Percentiles rank a stretch among this genome's conserved stretches.
Evolutionary conservation across 2,888 invertebrate genomes (phyloP).

Genomic region (Tipula helvola): DNA sequence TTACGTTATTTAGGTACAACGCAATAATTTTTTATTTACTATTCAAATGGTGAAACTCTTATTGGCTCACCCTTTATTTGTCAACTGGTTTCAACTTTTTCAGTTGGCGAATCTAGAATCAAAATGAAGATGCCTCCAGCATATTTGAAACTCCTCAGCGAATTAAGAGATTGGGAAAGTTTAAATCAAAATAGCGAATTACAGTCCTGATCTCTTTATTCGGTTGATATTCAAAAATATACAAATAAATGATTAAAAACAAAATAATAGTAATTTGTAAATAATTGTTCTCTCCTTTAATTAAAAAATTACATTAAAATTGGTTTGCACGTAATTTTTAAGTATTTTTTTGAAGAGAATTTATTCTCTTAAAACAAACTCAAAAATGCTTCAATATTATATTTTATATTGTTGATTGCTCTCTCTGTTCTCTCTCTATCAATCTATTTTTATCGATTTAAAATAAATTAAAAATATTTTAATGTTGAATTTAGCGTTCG

Average conservation of each 20-base stretch:
- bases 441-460: not conserved
- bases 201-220: not conserved
- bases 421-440: not conserved
- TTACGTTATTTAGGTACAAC: too few species aligned
- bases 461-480: not conserved
- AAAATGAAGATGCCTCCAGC: not conserved
- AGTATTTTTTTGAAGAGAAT: not conserved
- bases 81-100: not conserved
- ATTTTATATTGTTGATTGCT: not conserved
- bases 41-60: too few species aligned
- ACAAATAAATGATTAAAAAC: not conserved
- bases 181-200: not conserved
- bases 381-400: not conserved
- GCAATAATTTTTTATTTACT: too few species aligned
- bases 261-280: not conserved
- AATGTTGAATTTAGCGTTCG: not conserved
- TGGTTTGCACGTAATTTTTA: not conserved
- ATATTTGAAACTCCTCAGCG: not conserved
- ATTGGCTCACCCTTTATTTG: too few species aligned
- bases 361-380: not conserved
- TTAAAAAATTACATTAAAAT: not conserved
- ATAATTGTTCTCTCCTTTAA: not conserved
- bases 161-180: too few species aligned
- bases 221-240: not conserved
- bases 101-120: not conserved